These are phyloP conservation scores for Caenorhabditis doughertyi DNA, from an alignment of 2,888 invertebrate species.

Conservation along the genomic window DNA sequence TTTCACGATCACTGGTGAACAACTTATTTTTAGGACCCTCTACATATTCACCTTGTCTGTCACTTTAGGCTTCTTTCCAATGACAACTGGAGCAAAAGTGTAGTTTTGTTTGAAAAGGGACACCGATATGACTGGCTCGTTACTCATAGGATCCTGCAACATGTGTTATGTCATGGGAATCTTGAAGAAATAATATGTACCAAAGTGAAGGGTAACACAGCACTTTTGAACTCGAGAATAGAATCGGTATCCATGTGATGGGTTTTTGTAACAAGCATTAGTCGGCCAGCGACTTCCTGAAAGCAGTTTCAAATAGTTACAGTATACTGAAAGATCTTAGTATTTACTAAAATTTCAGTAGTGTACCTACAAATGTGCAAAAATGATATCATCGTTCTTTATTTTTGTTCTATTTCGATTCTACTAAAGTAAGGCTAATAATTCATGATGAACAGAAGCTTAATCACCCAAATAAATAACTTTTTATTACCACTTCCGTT, in stretches of 20 bases:
- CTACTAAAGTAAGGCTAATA: too few species aligned
- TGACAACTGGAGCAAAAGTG: conserved; percentile 48
- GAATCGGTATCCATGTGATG: conserved; percentile 57
- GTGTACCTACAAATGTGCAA: too few species aligned
- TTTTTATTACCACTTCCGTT: background rate
- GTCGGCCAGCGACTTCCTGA: conserved; percentile 52
- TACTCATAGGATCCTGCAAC: conserved; percentile 45
- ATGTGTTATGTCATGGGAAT: conserved; percentile 34
- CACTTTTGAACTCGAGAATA: conserved; percentile 46
- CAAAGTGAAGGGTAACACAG: conserved; percentile 42
- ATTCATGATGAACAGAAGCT: too few species aligned
- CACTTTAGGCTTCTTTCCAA: conserved; percentile 47
- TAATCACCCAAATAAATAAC: too few species aligned
- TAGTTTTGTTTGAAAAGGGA: conserved; percentile 58
- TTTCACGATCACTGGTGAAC: too few species aligned
- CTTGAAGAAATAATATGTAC: background rate
- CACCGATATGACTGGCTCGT: conserved; percentile 54
- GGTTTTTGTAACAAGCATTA: conserved; percentile 50
- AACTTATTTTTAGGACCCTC: too few species aligned
- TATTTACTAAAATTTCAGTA: too few species aligned
- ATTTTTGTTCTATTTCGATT: too few species aligned
- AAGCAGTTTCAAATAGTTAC: background rate
- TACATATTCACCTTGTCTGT: conserved; percentile 38
- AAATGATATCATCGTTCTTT: too few species aligned
- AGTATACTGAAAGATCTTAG: too few species aligned